Evolutionary conservation across 2,113 vertebrate species (phyloP).

Genomic region (Mobula hypostoma): DNA sequence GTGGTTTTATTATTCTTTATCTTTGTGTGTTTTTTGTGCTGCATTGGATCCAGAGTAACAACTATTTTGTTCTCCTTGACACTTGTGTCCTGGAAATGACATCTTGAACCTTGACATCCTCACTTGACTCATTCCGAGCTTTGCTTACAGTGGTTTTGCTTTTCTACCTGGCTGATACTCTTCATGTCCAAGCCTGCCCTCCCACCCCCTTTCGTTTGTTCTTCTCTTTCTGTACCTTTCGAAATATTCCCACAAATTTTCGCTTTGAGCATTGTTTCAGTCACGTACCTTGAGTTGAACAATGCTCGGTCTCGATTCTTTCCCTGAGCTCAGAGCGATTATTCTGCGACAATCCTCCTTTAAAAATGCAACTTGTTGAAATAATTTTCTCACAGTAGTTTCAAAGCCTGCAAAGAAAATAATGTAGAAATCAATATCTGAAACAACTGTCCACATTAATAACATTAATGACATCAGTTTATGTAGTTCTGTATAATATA

Average conservation of each 20-base stretch:
- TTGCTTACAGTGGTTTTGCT: not conserved
- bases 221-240: not conserved
- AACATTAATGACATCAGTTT: not conserved
- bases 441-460: not conserved
- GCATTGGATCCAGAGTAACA: too few relatives aligned
- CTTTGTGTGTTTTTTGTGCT: too few relatives aligned
- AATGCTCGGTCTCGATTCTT: not conserved
- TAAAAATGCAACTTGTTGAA: not conserved
- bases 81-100: too few relatives aligned
- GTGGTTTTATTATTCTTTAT: too few relatives aligned
- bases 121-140: not conserved
- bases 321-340: not conserved
- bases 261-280: not conserved
- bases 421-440: slow-evolving; percentile 17
- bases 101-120: not conserved
- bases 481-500: not conserved
- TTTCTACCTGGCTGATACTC: not conserved
- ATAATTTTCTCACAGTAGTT: not conserved
- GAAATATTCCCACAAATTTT: not conserved
- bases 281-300: not conserved
- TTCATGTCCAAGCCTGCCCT: not conserved
- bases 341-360: not conserved
- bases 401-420: slow-evolving; percentile 6
- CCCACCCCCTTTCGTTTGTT: not conserved
- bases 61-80: too few relatives aligned